Evolutionary conservation across 1,140 invertebrate species (phyloP).

Genomic region (Diachasma alloeum): DNA sequence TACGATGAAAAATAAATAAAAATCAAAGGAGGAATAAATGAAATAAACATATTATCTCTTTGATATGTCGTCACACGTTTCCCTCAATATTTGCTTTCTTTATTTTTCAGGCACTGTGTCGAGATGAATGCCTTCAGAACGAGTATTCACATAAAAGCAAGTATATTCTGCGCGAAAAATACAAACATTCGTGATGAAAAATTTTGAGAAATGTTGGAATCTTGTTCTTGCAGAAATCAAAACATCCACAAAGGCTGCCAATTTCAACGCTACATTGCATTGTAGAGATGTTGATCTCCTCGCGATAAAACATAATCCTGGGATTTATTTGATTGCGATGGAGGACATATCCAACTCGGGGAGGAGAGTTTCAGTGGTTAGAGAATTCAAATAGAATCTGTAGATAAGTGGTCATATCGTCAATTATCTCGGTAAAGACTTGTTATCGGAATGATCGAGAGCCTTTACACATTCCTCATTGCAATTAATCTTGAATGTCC

Average conservation of each 20-base stretch:
- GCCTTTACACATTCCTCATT: no score
- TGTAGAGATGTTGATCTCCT: slow-evolving; percentile 40
- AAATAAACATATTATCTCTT: no score
- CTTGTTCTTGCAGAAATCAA: background rate
- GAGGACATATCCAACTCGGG: background rate
- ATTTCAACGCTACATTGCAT: slow-evolving; percentile 39
- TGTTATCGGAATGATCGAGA: background rate
- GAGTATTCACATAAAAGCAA: background rate
- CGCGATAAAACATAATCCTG: slow-evolving; percentile 42
- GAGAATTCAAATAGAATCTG: background rate
- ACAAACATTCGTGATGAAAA: background rate
- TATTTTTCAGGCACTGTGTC: background rate
- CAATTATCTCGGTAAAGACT: background rate
- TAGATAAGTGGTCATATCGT: background rate
- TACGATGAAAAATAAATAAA: no score
- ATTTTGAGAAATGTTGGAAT: background rate
- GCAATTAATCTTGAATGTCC: no score
- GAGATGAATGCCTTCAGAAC: background rate
- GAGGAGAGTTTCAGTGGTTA: slow-evolving; percentile 32
- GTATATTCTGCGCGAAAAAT: background rate
- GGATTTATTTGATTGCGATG: slow-evolving; percentile 44
- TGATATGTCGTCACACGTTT: background rate
- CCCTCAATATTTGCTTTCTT: background rate
- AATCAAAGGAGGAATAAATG: no score
- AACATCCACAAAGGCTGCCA: slow-evolving; percentile 11